Evolutionary conservation across 2,888 invertebrate genomes (phyloP).

Genomic region (Napeogenes sylphis): DNA sequence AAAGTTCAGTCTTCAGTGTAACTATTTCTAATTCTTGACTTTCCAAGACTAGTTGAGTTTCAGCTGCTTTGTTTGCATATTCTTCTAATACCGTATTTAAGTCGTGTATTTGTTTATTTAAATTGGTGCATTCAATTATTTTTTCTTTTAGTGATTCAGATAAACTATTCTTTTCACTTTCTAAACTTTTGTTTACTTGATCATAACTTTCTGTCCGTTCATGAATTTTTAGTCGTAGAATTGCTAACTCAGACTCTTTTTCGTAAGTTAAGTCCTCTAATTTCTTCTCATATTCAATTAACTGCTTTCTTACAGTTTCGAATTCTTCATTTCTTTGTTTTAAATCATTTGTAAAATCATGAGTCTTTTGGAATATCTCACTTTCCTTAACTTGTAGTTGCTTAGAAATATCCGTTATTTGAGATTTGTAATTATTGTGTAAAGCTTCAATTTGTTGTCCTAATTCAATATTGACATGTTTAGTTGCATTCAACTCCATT

Average conservation of each 20-base stretch:
- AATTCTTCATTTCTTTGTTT: constrained; percentile 64
- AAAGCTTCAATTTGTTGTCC: constrained; percentile 46
- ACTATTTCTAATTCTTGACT: constrained; percentile 86
- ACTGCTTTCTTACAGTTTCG: constrained; percentile 59
- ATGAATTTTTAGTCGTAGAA: constrained; percentile 72
- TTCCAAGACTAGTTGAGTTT: constrained; percentile 80
- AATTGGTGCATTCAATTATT: constrained; percentile 67
- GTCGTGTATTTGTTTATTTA: constrained; percentile 73
- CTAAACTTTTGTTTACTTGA: constrained; percentile 44
- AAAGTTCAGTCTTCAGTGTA: constrained; percentile 82
- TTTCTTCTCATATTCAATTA: constrained; percentile 63
- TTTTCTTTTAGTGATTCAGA: constrained; percentile 61
- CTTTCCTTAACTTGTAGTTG: constrained; percentile 57
- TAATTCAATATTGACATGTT: constrained; percentile 48
- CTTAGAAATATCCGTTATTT: constrained; percentile 48
- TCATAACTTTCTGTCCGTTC: constrained; percentile 61
- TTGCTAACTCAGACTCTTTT: constrained; percentile 75
- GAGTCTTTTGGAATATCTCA: constrained; percentile 64
- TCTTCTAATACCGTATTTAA: constrained; percentile 74
- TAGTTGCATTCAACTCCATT: constrained; percentile 45
- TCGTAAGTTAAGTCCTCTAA: constrained; percentile 70
- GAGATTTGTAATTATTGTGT: constrained; percentile 39
- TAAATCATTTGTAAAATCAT: constrained; percentile 55
- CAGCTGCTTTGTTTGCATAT: constrained; percentile 73
- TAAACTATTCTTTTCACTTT: constrained; percentile 50